Evolutionary conservation across 2,797 vertebrate species (phyloP), one percentile per base, ranked within the genome.

Genomic region (Picus viridis): DNA sequence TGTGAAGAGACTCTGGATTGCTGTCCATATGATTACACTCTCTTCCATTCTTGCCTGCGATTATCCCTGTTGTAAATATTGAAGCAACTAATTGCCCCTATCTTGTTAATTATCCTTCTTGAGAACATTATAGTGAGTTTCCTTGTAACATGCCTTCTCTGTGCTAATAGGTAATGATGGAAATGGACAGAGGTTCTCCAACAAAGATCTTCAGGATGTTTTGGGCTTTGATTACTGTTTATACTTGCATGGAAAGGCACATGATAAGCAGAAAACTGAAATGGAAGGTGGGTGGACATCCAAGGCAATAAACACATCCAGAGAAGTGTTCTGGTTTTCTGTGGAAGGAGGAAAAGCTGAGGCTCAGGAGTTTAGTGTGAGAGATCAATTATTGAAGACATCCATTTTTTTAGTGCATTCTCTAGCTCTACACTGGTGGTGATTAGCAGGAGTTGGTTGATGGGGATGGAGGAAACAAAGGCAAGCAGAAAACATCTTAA

Each of bases 1-100:
- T 8, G 24, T 26, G 29, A 59, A 56, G 29, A 45, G 26, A 16
- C 17, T 36, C 29, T 1, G 0, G 11, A 23, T 43, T 78, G 57
- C 36, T 56, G 29, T 27, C 41, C 4, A 0, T 27, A 3, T 8
- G 29, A 29, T 16, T 14, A 11, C 2, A 5, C 14, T 29, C 23
- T 51, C 6, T 41, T 65, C 24, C 20, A 24, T 54, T 71, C 43
- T 51, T 69, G 51, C 17, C 12, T 41, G n/a, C 47, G 51, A 41
- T 53, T 74, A 2, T 17, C 9, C 12, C 17, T 56, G 1, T 43
- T 57, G 24, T 63, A 51, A 51, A 51, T 12, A 17, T 62, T 73
- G 43, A 70, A 76, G 18, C 53, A 64, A 75, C 16, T 19, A 17
- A 61, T 51, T 41, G 23, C 47, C 7, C 3, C 7, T n/a, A 4